Percentiles rank a stretch among this genome's conserved stretches.
Evolutionary conservation across 2,888 invertebrate genomes (phyloP).

Genomic region (Ptychoptera albimana): DNA sequence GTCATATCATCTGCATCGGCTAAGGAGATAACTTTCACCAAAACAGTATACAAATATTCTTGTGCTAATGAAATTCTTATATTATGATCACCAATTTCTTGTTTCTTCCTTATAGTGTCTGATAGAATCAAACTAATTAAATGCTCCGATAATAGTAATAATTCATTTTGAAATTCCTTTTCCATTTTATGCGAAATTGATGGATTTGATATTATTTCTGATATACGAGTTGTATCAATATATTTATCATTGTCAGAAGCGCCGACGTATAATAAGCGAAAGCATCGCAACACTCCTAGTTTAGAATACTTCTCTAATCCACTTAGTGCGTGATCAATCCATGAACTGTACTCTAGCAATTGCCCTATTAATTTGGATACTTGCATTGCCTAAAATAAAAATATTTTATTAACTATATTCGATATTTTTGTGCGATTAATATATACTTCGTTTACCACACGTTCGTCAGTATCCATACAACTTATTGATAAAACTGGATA

Average conservation of each 20-base stretch:
- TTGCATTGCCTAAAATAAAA: constrained; percentile 17
- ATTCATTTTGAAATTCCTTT: constrained; percentile 19
- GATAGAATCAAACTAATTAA: constrained; percentile 3
- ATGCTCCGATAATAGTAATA: constrained; percentile 18
- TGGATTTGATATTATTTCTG: constrained; percentile 15
- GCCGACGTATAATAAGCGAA: constrained; percentile 6
- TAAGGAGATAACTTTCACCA: background rate
- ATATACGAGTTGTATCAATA: constrained; percentile 18
- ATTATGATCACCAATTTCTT: too few relatives aligned
- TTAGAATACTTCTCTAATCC: constrained; percentile 20
- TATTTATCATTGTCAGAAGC: constrained; percentile 4
- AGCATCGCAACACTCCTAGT: constrained; percentile 24
- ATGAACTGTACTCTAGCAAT: constrained; percentile 21
- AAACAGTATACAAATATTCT: background rate
- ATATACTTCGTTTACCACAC: constrained; percentile 16
- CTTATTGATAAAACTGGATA: constrained; percentile 22
- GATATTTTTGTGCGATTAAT: too few relatives aligned
- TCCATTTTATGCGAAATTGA: constrained; percentile 22
- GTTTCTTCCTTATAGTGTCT: too few relatives aligned
- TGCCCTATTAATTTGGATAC: constrained; percentile 26
- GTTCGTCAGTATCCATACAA: constrained; percentile 20
- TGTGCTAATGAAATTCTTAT: too few relatives aligned
- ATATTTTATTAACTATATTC: too few relatives aligned
- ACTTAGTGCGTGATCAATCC: constrained; percentile 24
- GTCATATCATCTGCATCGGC: constrained; percentile 7